Evolutionary conservation across 2,888 invertebrate species (phyloP), one percentile per base, ranked within the genome.

Genomic region (Nomada fabriciana): DNA sequence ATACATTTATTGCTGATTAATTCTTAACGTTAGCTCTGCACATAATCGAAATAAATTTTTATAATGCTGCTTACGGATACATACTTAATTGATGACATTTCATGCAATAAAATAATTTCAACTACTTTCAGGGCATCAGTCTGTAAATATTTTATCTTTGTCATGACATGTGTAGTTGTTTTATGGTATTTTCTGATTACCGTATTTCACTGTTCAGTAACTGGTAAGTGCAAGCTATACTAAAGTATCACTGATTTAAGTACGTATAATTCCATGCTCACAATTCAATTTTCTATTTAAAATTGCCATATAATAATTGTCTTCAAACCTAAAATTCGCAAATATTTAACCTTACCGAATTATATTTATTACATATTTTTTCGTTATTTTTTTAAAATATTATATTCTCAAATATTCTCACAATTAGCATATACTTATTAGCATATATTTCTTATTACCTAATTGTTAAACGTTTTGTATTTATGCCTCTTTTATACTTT

Each of bases 121-220:
- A 55, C 78, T 10, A 76, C 20, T 36, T 78, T 78, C 78, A 78
- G 5, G 4, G 43, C 9, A 13, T 36, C 18, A 47, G 29, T 7
- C 5, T 36, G 1, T 60, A 20, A 15, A 43, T 20, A 67, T 13
- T 15, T 23, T 23, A 50, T 13, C 29, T 9, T 53, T 13, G 25
- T 23, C 7, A 13, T 18, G 61, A 11, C 10, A n/a, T 15, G 23
- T 42, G 47, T n/a, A 36, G 18, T 50, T 57, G 2, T 59, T 13
- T 18, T 59, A 50, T 42, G 11, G 50, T 43, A 53, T 53, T 53
- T 42, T 18, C 42, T 63, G 50, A 47, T 76, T 57, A 20, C 15
- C 2, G 11, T 25, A 11, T 1, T 61, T 15, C n/a, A 36, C 13
- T 4, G n/a, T 75, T 15, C 2, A 47, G 36, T 67, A 53, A 29